These are phyloP conservation scores for Bombus sibiricus DNA, from an alignment of 1,140 invertebrate genomes.

Conservation along the genomic window DNA sequence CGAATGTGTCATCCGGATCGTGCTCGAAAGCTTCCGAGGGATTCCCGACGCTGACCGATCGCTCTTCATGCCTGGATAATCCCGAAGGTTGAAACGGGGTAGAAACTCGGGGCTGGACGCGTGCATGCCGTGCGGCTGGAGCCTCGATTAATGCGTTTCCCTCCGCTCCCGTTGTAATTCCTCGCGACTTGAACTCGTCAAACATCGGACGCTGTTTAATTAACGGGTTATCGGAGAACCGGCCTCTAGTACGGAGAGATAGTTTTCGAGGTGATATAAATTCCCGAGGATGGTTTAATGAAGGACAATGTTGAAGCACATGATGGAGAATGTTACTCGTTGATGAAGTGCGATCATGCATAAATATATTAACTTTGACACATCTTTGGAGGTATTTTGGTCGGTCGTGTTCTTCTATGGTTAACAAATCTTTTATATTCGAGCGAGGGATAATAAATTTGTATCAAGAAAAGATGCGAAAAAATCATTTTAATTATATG, in stretches of 20 bases:
- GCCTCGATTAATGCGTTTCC: slow-evolving; percentile 49
- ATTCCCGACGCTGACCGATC: slow-evolving; percentile 70
- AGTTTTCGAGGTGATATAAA: background rate
- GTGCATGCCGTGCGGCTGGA: background rate
- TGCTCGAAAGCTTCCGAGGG: slow-evolving; percentile 57
- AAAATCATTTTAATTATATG: too few relatives aligned
- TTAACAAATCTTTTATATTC: too few relatives aligned
- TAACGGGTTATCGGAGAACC: slow-evolving; percentile 36
- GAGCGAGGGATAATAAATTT: too few relatives aligned
- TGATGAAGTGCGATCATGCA: background rate
- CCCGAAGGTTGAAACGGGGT: slow-evolving; percentile 32
- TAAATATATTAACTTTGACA: too few relatives aligned
- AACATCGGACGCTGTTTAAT: slow-evolving; percentile 44
- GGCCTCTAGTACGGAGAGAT: background rate
- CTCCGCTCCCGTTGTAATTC: slow-evolving; percentile 24
- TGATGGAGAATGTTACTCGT: background rate
- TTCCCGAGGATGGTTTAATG: background rate
- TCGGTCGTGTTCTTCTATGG: too few relatives aligned
- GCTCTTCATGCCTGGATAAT: slow-evolving; percentile 68
- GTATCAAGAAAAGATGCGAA: too few relatives aligned
- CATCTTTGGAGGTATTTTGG: too few relatives aligned
- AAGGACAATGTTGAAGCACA: too few relatives aligned
- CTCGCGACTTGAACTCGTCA: slow-evolving; percentile 53
- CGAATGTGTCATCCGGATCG: slow-evolving; percentile 68
- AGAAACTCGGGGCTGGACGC: background rate